Base-by-base conservation (phyloP, 2,888 invertebrate species). In the Latrodectus elegans region DNA sequence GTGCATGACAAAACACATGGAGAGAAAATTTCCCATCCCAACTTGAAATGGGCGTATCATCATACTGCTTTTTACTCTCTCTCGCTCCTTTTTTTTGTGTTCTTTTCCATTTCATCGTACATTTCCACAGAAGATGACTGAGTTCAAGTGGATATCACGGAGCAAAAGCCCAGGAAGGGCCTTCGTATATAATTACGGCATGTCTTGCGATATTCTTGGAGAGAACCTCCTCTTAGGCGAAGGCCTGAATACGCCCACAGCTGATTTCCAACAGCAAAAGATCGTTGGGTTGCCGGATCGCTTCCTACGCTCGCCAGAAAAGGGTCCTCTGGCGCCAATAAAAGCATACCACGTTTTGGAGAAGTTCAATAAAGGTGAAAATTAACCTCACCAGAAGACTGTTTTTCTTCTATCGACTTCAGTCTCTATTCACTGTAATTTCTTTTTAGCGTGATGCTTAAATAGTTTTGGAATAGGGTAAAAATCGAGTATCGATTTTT, bases 1-100 rank as follows among this genome's bases (percentile, higher is more conserved):
- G 85, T 86, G 85, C 86, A 87, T 87, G 86, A 87, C 86, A 87
- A 84, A 84, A 77, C 78, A 84, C 84, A 78, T 84, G 81, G 82
- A 81, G 86, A 65, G 84, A 87, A 81, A 76, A 82, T 87, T 79
- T 87, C 71, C 73, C 68, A 71, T 60, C 72, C 77, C 77, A 51
- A 38, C 71, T 70, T 53, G 52, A 78, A 73, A 70, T 70, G 82
- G 87, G 82, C 87, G 81, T 75, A 60, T 26, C 72, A 53, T 22
- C 55, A 65, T 51, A 55, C 76, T 72, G 75, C 51, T 64, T 84
- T 52, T 73, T 84, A 26, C 64, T 79, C 55, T 51, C 64, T 79
- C 49, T 55, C 64, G 60, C 60, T 76, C 53, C 65, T 71, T 22
- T 83, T 64, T 83, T 76, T 22, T 84, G 70, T 60, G 73, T 84